These are phyloP conservation scores for Sebastes schlegelii DNA, from an alignment of 2,113 vertebrate species.

Conservation along the genomic window DNA sequence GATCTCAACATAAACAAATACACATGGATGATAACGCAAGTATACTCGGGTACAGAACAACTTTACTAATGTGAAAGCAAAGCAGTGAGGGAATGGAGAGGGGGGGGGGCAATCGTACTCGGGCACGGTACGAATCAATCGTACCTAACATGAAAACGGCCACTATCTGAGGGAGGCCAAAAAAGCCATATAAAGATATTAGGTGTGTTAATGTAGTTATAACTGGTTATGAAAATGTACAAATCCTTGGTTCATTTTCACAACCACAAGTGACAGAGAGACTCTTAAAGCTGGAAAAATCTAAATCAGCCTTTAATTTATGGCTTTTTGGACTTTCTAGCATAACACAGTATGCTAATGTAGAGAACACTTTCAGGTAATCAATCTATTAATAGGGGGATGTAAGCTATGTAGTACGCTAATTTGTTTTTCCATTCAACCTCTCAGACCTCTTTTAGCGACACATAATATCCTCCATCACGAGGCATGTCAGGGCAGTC, in stretches of 20 bases:
- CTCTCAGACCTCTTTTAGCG: neutral
- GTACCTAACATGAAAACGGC: too few species aligned
- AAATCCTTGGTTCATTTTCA: too few species aligned
- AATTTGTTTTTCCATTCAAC: constrained; percentile 14
- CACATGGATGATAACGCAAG: too few species aligned
- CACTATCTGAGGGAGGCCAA: neutral
- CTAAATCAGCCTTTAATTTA: neutral
- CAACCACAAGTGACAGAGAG: neutral
- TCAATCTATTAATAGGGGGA: neutral
- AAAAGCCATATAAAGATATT: too few species aligned
- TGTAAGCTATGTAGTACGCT: neutral
- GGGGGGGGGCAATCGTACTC: too few species aligned
- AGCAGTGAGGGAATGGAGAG: too few species aligned
- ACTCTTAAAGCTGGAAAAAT: neutral
- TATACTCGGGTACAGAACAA: too few species aligned
- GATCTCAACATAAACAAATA: too few species aligned
- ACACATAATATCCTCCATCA: constrained; percentile 10
- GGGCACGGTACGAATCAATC: too few species aligned
- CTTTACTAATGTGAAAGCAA: too few species aligned
- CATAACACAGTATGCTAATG: neutral
- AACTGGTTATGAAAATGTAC: too few species aligned
- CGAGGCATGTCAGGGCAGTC: constrained; percentile 19
- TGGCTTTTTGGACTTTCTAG: neutral
- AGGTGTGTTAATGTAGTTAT: too few species aligned
- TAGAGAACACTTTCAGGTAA: neutral